Evolutionary conservation across 2,888 invertebrate species (phyloP).

Genomic region (Elmis aenea): DNA sequence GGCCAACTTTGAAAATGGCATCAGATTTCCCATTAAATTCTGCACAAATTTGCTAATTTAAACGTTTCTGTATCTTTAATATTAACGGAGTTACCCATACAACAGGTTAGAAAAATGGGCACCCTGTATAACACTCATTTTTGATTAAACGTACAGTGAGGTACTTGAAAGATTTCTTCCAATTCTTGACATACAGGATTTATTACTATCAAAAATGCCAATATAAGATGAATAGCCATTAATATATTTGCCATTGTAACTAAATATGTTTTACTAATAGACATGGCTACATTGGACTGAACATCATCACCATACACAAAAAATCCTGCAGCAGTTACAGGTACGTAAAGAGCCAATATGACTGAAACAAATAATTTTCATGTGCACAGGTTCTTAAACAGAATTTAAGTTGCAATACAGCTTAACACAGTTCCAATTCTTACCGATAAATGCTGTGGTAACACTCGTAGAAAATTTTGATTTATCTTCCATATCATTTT

Average conservation of each 20-base stretch:
- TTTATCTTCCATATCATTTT: constrained; percentile 70
- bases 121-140: no score
- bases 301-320: constrained; percentile 58
- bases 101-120: no score
- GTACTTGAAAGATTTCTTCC: constrained; percentile 60
- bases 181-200: constrained; percentile 69
- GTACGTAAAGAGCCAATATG: constrained; percentile 54
- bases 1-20: no score
- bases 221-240: constrained; percentile 60
- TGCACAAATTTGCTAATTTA: no score
- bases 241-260: constrained; percentile 56
- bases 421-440: constrained; percentile 23
- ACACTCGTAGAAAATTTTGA: constrained; percentile 60
- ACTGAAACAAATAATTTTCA: constrained; percentile 42
- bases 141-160: constrained; percentile 53
- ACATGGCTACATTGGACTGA: constrained; percentile 56
- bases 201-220: constrained; percentile 64
- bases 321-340: constrained; percentile 59
- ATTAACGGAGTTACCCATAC: no score
- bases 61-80: no score
- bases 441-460: constrained; percentile 58
- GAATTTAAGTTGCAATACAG: constrained; percentile 1
- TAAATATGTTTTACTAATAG: constrained; percentile 52
- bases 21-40: no score
- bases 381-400: neutral